Evolutionary conservation across 1,140 invertebrate genomes (phyloP).

Genomic region (Anastrepha ludens): DNA sequence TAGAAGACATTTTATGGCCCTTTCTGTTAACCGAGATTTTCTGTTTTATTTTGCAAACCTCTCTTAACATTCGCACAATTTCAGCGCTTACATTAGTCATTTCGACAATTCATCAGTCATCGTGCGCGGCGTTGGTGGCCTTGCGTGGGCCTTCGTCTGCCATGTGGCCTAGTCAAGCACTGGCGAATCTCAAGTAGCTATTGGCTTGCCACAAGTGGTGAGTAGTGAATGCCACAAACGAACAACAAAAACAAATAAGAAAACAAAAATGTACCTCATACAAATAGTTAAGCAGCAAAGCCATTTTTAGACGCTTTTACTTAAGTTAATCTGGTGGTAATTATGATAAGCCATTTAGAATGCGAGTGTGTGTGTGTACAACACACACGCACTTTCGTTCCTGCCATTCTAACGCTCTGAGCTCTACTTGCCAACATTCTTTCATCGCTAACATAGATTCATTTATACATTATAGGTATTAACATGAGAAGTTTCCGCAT

Average conservation of each 20-base stretch:
- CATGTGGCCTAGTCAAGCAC: not conserved
- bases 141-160: not conserved
- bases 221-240: not conserved
- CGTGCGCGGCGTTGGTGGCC: not conserved
- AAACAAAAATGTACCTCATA: not conserved
- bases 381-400: too few relatives aligned
- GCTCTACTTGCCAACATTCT: too few relatives aligned
- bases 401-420: too few relatives aligned
- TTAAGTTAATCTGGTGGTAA: slow-evolving; percentile 22
- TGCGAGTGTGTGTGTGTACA: not conserved
- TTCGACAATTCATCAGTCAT: slow-evolving; percentile 17
- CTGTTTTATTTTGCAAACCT: not conserved
- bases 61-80: not conserved
- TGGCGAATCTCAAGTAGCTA: not conserved
- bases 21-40: too few relatives aligned
- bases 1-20: too few relatives aligned
- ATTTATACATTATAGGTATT: not conserved
- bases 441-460: not conserved
- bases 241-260: not conserved
- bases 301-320: slow-evolving; percentile 17
- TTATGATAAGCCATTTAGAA: not conserved
- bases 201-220: not conserved
- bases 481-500: not conserved
- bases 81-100: slow-evolving; percentile 3
- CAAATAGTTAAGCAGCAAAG: not conserved